phyloP scores from a whole-genome alignment of 2,888 invertebrate genomes.

The Eristalis pertinax region DNA sequence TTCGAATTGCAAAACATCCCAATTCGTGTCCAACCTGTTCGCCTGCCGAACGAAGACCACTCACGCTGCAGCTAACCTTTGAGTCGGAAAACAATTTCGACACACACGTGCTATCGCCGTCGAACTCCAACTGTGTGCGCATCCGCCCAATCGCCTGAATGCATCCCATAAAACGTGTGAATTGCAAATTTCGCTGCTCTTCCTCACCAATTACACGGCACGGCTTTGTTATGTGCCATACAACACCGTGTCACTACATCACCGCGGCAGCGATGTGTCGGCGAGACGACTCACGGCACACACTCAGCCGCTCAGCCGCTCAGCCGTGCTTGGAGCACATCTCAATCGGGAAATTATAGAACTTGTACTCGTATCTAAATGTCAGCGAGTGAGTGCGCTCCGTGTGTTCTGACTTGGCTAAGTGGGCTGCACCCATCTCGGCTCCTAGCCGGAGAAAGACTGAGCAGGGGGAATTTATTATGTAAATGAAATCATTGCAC shows the following conservation, averaged over 20 bases:
- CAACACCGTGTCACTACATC: background rate
- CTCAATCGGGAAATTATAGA: conserved; percentile 59
- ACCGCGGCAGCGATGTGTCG: background rate
- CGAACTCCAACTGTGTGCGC: conserved; percentile 1
- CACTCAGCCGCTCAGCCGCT: background rate
- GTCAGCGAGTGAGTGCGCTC: conserved; percentile 48
- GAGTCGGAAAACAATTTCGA: conserved; percentile 18
- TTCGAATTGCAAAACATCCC: conserved; percentile 18
- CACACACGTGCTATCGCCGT: conserved; percentile 9
- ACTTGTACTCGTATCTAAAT: conserved; percentile 66
- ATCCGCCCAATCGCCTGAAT: conserved; percentile 56
- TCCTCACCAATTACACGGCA: conserved; percentile 36
- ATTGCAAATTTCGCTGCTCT: conserved; percentile 33
- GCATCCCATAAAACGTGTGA: conserved; percentile 41
- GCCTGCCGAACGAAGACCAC: conserved; percentile 3
- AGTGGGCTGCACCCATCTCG: conserved; percentile 67
- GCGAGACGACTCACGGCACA: background rate
- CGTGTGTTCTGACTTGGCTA: conserved; percentile 45
- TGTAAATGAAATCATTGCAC: conserved; percentile 57
- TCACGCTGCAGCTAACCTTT: conserved; percentile 38
- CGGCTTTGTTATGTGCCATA: background rate
- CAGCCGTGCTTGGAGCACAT: conserved; percentile 7
- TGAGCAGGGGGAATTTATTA: conserved; percentile 44
- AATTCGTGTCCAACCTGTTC: conserved; percentile 7
- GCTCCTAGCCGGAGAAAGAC: conserved; percentile 37